Base-by-base conservation (phyloP, 2,797 vertebrate species). In the Fratercula arctica region DNA sequence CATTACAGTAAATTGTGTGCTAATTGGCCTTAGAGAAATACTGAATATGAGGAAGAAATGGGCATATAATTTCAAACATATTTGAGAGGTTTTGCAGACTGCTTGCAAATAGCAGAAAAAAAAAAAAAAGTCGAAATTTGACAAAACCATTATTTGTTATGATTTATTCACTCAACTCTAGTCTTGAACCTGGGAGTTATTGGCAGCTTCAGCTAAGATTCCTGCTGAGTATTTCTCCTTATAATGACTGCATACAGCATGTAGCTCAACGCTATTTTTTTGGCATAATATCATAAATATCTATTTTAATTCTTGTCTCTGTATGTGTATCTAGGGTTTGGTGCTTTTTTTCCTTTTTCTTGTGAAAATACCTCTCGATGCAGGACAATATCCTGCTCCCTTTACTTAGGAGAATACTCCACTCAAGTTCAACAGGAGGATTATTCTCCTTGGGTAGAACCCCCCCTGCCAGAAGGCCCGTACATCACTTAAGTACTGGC, bases 81-180 rank as follows among this genome's bases (percentile, higher is more conserved):
- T 96, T 96, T 92, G 76, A 86, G 93, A 88, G 83, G 69, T 69
- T 95, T 95, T 73, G 10, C 89, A 96, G 95, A 26, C 87, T 93
- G 83, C 92, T 95, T 95, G 85, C 85, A 91, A 97, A 95, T 80
- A 92, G 81, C 78, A 79, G 61, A 6, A 35, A 68, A 39, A 60
- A 59, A 46, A 46, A 53, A 72, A 85, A 76, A 85, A 66, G 78
- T 90, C 6, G 1, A 91, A 95, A 95, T 95, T 97, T 95, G 95
- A 97, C 94, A 97, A 96, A 96, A 89, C 94, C 92, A 94, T 97
- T 96, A 96, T 96, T 97, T 96, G 95, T 92, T 95, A 96, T 96
- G 96, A 96, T 97, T 96, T 96, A 96, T 97, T 95, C 95, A 69
- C 96, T 96, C 96, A 94, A 92, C 85, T 97, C 87, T 48, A 81